These are phyloP conservation scores for Spisula subtruncata DNA, from an alignment of 2,888 invertebrate genomes.

Conservation along the genomic window DNA sequence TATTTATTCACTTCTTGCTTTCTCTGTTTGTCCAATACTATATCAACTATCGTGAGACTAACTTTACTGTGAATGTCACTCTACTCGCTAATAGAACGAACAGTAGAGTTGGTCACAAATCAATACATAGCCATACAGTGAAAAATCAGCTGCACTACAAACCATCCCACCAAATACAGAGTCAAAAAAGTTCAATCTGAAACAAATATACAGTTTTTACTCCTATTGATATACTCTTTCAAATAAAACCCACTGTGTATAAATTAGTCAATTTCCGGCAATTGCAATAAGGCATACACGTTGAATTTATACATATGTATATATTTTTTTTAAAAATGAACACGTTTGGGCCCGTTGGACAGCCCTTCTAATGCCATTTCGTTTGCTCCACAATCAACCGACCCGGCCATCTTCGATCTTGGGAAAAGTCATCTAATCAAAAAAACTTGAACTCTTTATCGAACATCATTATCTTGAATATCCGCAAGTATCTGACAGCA, in stretches of 20 bases:
- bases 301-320: no score
- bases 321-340: no score
- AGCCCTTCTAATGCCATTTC: neutral
- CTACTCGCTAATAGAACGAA: neutral
- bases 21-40: constrained; percentile 4
- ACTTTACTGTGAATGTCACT: constrained; percentile 1
- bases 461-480: no score
- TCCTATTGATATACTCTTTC: neutral
- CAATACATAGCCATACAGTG: neutral
- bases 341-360: no score
- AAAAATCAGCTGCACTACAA: neutral
- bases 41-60: constrained; percentile 1
- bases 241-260: neutral
- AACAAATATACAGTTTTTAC: neutral
- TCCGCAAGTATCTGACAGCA: no score
- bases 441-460: no score
- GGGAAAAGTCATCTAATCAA: no score
- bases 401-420: no score
- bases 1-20: neutral
- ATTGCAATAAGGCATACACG: no score
- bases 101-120: neutral
- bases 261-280: no score
- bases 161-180: neutral
- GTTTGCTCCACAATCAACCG: neutral
- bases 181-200: no score